Evolutionary conservation across 92 coral and sea anemone genomes (phyloP).

Genomic region (Parazoanthus swiftii): DNA sequence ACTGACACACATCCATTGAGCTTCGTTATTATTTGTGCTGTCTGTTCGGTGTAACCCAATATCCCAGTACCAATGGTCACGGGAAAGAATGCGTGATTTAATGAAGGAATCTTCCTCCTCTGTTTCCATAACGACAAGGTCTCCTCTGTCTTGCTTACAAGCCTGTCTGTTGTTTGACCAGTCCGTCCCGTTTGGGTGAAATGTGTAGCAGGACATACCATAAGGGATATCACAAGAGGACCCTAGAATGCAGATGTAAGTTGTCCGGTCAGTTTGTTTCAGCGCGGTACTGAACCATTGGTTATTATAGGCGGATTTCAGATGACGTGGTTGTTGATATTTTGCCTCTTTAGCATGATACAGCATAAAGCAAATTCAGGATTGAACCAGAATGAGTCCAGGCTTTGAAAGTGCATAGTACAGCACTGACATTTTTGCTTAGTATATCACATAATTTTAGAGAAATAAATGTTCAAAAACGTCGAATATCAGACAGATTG

Average conservation of each 20-base stretch:
- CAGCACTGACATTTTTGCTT: too few species aligned
- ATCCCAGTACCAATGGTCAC: not conserved
- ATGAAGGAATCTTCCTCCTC: conserved; percentile 11
- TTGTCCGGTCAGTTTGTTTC: not conserved
- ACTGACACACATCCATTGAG: not conserved
- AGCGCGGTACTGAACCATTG: not conserved
- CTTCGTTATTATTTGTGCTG: not conserved
- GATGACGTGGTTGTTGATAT: too few species aligned
- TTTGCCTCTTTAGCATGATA: too few species aligned
- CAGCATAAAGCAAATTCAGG: too few species aligned
- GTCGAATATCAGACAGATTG: too few species aligned
- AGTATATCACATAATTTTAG: too few species aligned
- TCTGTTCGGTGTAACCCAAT: conserved; percentile 7
- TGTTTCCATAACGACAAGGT: conserved; percentile 19
- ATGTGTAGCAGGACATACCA: not conserved
- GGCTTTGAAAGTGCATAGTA: too few species aligned
- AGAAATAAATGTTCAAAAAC: too few species aligned
- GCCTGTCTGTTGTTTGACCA: not conserved
- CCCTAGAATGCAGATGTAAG: not conserved
- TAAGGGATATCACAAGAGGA: conserved; percentile 1
- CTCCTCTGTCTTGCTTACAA: not conserved
- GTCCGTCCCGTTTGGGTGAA: conserved; percentile 10
- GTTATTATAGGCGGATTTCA: too few species aligned
- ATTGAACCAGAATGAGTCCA: too few species aligned
- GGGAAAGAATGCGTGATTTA: not conserved